A percentile compares a stretch with the other conserved stretches of the same genome.
phyloP scores from a whole-genome alignment of 2,113 vertebrate species.

The Rafetus swinhoei region DNA sequence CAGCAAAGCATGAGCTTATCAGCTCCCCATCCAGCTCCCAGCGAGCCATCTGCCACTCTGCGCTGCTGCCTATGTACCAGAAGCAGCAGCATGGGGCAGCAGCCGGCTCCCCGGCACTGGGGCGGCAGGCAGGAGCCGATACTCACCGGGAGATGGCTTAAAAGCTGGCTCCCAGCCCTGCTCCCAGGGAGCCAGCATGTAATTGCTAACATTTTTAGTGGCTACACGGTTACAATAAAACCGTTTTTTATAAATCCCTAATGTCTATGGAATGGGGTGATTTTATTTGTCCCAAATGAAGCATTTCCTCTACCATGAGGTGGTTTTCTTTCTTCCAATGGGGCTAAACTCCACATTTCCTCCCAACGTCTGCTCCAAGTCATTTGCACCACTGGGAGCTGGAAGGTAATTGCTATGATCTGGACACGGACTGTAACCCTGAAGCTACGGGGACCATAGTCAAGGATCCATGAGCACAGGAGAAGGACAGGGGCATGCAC shows the following conservation, averaged over 20 bases:
- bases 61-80: too few relatives aligned
- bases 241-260: too few relatives aligned
- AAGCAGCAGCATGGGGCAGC: too few relatives aligned
- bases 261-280: not conserved
- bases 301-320: not conserved
- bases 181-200: too few relatives aligned
- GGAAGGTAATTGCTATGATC: not conserved
- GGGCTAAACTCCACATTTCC: not conserved
- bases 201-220: too few relatives aligned
- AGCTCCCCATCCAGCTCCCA: too few relatives aligned
- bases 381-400: not conserved
- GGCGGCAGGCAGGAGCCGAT: too few relatives aligned
- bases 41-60: too few relatives aligned
- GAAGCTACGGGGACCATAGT: not conserved
- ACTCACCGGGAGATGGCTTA: too few relatives aligned
- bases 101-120: too few relatives aligned
- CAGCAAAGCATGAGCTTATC: not conserved
- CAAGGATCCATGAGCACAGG: not conserved
- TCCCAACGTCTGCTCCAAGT: not conserved
- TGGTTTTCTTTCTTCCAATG: not conserved
- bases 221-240: too few relatives aligned
- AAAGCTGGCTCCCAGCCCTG: too few relatives aligned
- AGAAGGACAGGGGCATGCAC: not conserved
- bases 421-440: not conserved
- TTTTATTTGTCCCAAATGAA: constrained; percentile 2